phyloP scores from a whole-genome alignment of 2,113 vertebrate species.

The Prunella fulvescens region DNA sequence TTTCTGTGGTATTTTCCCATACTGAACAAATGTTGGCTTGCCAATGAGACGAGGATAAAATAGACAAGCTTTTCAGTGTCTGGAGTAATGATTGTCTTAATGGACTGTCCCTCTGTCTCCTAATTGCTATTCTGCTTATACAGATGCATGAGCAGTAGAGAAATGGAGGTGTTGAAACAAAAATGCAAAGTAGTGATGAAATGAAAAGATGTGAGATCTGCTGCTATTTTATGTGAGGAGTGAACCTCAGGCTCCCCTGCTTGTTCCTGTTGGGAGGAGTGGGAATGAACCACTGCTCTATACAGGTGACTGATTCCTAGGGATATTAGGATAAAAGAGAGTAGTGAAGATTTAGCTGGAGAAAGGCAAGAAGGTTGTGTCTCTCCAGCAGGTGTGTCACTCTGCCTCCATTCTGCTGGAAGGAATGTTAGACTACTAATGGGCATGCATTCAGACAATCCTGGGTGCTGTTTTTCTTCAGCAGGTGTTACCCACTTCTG shows the following conservation, averaged over 20 bases:
- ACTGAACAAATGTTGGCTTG: neutral
- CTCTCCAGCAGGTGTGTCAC: neutral
- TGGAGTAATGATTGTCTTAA: neutral
- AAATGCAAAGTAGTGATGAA: neutral
- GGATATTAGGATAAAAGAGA: neutral
- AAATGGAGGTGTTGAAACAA: neutral
- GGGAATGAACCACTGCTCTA: neutral
- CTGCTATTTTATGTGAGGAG: neutral
- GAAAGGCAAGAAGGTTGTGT: neutral
- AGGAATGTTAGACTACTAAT: neutral
- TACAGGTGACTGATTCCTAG: neutral
- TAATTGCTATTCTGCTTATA: neutral
- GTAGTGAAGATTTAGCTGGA: neutral
- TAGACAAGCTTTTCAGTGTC: neutral
- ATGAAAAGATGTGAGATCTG: neutral
- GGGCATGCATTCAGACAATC: neutral
- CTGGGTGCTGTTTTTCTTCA: neutral
- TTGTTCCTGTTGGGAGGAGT: neutral
- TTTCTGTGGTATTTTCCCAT: neutral
- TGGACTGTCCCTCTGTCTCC: neutral
- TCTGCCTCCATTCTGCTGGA: neutral
- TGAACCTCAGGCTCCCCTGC: neutral
- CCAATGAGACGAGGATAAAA: neutral
- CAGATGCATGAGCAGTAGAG: neutral
- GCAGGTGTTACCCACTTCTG: accelerated